Evolutionary conservation across 2,113 vertebrate species (phyloP), one percentile per base, ranked within the genome.

Genomic region (Myotis lucifugus): DNA sequence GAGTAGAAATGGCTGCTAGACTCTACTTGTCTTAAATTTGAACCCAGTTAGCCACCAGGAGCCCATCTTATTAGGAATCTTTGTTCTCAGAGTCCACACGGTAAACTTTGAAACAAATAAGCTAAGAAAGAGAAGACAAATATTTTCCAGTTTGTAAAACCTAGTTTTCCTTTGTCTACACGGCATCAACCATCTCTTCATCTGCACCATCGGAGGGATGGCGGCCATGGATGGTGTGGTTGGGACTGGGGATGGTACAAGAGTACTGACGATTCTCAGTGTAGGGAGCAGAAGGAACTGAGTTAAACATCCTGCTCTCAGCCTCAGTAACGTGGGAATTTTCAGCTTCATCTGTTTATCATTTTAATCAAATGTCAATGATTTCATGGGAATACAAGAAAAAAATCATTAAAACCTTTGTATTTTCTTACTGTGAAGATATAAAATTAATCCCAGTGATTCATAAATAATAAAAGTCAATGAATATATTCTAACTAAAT

Each of bases 201-300:
- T 7, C 10, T 2, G 52, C 54, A 8, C 6, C 2, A 0, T 4
- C 1, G 1, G 59, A 27, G 52, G 11, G 19, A 25, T 2, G 19
- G n/a, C 5, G 0, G 52, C 6, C 5, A 0, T 0, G 29, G 7
- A 40, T 23, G 8, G 48, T 6, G 12, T 13, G 17, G 13, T 1
- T 56, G 76, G 69, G 40, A 8, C 32, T 50, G 21, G 1, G 11
- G 10, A 18, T 4, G 21, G 27, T 8, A 2, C 2, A 48, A 6
- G 4, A 6, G 15, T 0, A 0, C 18, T 27, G 27, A 1, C 11
- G 0, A 4, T 4, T 8, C 32, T 29, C 46, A 6, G 12, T 13
- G 13, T 11, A 1, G 0, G 25, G 29, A 74, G 48, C 37, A 7
- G 27, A 50, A 23, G 25, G 12, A 4, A 46, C 11, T 27, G 61